Percentiles rank a stretch among this genome's conserved stretches.
Evolutionary conservation across 1,140 invertebrate species (phyloP).

Genomic region (Pissodes strobi): DNA sequence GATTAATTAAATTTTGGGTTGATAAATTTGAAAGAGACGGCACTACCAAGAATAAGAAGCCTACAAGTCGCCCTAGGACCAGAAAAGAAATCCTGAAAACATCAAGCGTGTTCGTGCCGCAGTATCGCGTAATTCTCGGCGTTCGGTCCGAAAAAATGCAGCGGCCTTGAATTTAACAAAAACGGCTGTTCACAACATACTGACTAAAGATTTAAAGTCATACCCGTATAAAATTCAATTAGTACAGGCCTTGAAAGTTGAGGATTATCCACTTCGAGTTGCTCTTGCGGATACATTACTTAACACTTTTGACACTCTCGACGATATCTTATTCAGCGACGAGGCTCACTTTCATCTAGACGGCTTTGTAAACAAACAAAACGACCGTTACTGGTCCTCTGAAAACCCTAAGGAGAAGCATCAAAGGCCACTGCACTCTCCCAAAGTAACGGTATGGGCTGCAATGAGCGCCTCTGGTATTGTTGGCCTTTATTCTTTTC

Average conservation of each 20-base stretch:
- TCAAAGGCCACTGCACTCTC: no score
- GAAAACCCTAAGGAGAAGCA: constrained; percentile 1
- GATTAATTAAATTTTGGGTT: constrained; percentile 13
- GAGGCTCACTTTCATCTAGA: no score
- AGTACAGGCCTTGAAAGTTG: constrained; percentile 4
- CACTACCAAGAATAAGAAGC: constrained; percentile 19
- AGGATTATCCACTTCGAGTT: constrained; percentile 4
- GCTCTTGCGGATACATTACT: neutral
- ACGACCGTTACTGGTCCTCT: neutral
- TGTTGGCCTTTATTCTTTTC: no score
- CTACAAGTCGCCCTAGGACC: neutral
- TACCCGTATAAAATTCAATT: no score
- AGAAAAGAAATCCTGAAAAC: neutral
- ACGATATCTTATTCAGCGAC: constrained; percentile 5
- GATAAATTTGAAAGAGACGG: constrained; percentile 10
- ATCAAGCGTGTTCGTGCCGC: neutral
- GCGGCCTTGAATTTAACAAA: no score
- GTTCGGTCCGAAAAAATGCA: no score
- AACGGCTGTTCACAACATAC: no score
- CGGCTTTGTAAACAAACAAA: neutral
- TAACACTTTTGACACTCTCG: neutral
- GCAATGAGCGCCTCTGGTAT: neutral
- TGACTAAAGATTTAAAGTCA: no score
- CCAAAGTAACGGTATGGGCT: no score
- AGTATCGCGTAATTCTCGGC: neutral